Evolutionary conservation across 1,140 invertebrate species (phyloP), one percentile per base, ranked within the genome.

Genomic region (Scaptodrosophila lebanonensis): DNA sequence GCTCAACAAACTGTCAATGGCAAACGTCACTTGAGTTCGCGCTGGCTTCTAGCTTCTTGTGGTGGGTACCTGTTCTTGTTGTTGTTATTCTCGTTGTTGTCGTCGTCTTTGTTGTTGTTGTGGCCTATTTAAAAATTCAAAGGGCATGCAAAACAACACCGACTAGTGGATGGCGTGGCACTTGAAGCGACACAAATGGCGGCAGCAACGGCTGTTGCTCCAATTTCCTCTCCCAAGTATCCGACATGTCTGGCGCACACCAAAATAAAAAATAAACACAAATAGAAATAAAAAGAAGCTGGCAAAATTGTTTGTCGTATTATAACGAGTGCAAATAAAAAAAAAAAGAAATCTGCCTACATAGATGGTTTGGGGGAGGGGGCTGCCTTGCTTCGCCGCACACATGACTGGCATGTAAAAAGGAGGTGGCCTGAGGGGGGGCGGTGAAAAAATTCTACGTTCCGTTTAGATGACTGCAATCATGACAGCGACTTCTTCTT

Each of bases 281-380:
- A 64, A 66, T 43, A 22, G 18, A 15, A 44, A 20, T 11, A 22
- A 36, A 63, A 47, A 69, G 33, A 58, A 42, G 54, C 54, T 22
- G 33, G 27, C 36, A 29, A 66, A 59, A 62, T 49, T 3, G 22
- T 25, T 25, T 25, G 22, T 25, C n/a, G n/a, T n/a, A 66, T 67
- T 67, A 66, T 77, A 77, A 73, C 72, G 73, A 79, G 63, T 72
- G 73, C 72, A 79, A 72, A 77, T 76, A 76, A 76, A 76, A 76
- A n/a, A n/a, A n/a, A n/a, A n/a, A n/a, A n/a, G n/a, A n/a, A n/a
- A n/a, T n/a, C n/a, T n/a, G n/a, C n/a, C n/a, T n/a, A n/a, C n/a
- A n/a, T n/a, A n/a, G n/a, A n/a, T n/a, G n/a, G n/a, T n/a, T n/a
- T n/a, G n/a, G n/a, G n/a, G n/a, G 39, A 62, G 59, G 16, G 49